Base-by-base conservation (phyloP, 2,113 vertebrate species). In the Corvus moneduloides region DNA sequence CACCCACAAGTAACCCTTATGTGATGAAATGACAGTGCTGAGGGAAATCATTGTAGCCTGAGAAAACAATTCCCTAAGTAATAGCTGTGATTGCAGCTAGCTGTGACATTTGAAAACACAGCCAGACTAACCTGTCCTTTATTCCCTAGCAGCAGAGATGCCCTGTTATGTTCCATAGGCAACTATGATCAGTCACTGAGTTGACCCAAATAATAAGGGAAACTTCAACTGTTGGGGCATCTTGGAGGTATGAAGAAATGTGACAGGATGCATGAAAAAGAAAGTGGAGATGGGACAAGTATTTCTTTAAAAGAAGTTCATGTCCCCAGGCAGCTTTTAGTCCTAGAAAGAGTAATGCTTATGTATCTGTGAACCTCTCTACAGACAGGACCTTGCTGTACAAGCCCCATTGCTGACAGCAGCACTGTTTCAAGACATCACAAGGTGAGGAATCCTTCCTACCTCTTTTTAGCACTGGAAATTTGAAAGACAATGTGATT, bases 101-200 rank as follows among this genome's bases (percentile, higher is more conserved):
- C 43, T 84, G 73, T 89, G 76, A 67, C 92, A 81, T 92, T 84
- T 84, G n/a, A 44, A 86, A 94, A 54, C 71, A 67, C 52, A 95
- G 76, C 33, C 55, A 75, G 44, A 52, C 35, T 77, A 71, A 61
- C 35, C 69, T 84, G 83, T 81, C 52, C 73, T 89, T 81, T 88
- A 33, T 80, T 62, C 68, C 18, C 48, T 19, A 46, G 55, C 46
- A 77, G 55, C 11, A 83, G 39, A 86, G 14, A 39, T 90, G 37
- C 19, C 16, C 52, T 84, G 30, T 35, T 22, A 15, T 3, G 7
- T 86, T 92, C 87, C 89, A 90, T 1, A 61, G 33, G 23, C 48
- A 68, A 8, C 43, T 21, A 2, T 4, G 10, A 41, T 54, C 68
- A 44, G 39, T 37, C 39, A 17, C 32, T 95, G 23, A 39, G 19